Evolutionary conservation across 2,888 invertebrate species (phyloP).

Genomic region (Deilephila elpenor): DNA sequence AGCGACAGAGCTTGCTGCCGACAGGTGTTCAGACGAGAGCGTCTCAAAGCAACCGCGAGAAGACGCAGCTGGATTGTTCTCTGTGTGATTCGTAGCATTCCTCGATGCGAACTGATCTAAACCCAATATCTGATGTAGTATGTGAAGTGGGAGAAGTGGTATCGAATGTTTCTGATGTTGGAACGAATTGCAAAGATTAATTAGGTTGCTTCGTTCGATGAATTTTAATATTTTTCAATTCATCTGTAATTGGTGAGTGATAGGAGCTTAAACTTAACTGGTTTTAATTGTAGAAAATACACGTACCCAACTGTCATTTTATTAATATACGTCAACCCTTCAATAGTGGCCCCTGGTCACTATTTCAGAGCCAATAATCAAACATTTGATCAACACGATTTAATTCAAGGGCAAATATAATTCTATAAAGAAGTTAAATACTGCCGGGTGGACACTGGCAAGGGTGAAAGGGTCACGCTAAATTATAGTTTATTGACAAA

Average conservation of each 20-base stretch:
- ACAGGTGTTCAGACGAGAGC: conserved; percentile 7
- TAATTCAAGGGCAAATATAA: conserved; percentile 6
- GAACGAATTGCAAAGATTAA: too few relatives aligned
- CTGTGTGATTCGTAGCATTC: background rate
- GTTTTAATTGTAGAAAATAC: too few relatives aligned
- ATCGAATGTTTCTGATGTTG: too few relatives aligned
- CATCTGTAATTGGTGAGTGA: too few relatives aligned
- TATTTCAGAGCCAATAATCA: background rate
- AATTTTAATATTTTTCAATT: too few relatives aligned
- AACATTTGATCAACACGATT: background rate
- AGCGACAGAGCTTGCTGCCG: background rate
- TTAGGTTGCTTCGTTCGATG: too few relatives aligned
- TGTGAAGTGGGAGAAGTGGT: too few relatives aligned
- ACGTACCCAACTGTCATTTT: too few relatives aligned
- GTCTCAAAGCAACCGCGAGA: conserved; percentile 7
- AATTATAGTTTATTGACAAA: conserved; percentile 55
- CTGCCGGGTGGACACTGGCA: conserved; percentile 3
- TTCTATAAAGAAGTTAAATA: background rate
- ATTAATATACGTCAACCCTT: background rate
- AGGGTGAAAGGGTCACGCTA: conserved; percentile 2
- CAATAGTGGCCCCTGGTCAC: background rate
- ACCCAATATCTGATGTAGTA: too few relatives aligned
- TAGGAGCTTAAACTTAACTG: too few relatives aligned
- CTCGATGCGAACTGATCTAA: background rate
- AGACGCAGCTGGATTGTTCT: background rate